These are phyloP conservation scores for Anthoptus insignis DNA, from an alignment of 2,888 invertebrate genomes.

Conservation along the genomic window DNA sequence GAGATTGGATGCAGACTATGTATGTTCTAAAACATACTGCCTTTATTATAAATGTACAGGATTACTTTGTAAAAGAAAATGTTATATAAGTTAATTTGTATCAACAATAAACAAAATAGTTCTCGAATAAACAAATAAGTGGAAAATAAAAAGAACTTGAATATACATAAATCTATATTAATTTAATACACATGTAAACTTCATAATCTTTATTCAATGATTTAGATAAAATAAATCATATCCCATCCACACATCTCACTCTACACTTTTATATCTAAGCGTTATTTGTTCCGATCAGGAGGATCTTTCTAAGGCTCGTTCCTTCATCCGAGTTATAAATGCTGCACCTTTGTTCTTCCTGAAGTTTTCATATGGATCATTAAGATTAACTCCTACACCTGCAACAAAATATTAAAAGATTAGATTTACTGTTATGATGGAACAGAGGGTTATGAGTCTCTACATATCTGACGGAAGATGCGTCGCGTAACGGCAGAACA, in stretches of 20 bases:
- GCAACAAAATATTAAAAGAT: conserved; percentile 57
- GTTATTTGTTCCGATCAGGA: conserved; percentile 68
- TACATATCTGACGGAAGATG: too few species aligned
- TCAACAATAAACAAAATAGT: too few species aligned
- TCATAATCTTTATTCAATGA: conserved; percentile 79
- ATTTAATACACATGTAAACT: conserved; percentile 55
- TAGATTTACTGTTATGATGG: too few species aligned
- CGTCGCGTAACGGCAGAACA: too few species aligned
- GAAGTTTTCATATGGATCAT: conserved; percentile 99
- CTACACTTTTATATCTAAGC: conserved; percentile 77
- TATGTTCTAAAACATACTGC: too few species aligned
- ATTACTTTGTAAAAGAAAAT: too few species aligned
- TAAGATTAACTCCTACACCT: conserved; percentile 97
- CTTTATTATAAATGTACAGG: too few species aligned
- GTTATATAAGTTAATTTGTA: too few species aligned
- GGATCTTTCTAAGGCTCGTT: conserved; percentile 92
- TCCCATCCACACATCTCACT: conserved; percentile 73
- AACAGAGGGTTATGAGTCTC: too few species aligned
- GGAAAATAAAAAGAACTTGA: conserved; percentile 17
- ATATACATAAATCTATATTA: conserved; percentile 30
- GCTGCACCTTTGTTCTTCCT: conserved; percentile 98
- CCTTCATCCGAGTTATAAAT: conserved; percentile 97
- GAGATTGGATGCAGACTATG: too few species aligned
- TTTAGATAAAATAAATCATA: conserved; percentile 84
- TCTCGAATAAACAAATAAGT: too few species aligned